Evolutionary conservation across 2,797 vertebrate genomes (phyloP), one percentile per base, ranked within the genome.

Genomic region (Hybognathus amarus): DNA sequence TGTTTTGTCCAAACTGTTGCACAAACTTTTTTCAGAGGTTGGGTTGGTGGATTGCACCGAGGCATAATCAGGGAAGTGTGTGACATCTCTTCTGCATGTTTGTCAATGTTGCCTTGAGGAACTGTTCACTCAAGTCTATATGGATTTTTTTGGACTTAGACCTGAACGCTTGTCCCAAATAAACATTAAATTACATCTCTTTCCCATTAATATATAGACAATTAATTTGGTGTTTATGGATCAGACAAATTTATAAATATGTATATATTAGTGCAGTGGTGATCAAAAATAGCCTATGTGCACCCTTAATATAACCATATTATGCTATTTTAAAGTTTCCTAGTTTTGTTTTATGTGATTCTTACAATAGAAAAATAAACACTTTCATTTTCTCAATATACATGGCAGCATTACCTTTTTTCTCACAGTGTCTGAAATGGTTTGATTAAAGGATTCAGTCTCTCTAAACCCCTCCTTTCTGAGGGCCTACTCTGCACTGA

Each of bases 1-100:
- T 33, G 76, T 82, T 85, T 81, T 75, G 70, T 76, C 70, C 42
- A 80, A 87, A 85, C 74, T 79, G 64, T 84, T 81, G 78, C 73
- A 81, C 78, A 85, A 75, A 84, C 79, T 70, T 64, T n/a, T 75
- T 45, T 84, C 79, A 70, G 86, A 77, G 74, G 80, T 69, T 66
- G 75, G 45, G 20, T 30, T 86, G 78, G 70, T 70, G 80, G 56
- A 85, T 74, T 83, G n/a, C 56, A 69, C 47, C 47, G 61, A 66
- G 70, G 71, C 61, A 66, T 59, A 66, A 54, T 2, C 76, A 66
- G 59, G 54, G 64, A 56, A 74, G 76, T 83, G 77, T 83, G 42
- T 56, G 52, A 40, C 12, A 54, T 38, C 52, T 40, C 18, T 85
- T 71, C 61, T 83, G 67, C 76, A 68, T 63, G 82, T 63, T 78